A percentile compares a stretch with the other conserved stretches of the same genome.
phyloP scores from a whole-genome alignment of 2,888 invertebrate species.

The Corbicula japonica region DNA sequence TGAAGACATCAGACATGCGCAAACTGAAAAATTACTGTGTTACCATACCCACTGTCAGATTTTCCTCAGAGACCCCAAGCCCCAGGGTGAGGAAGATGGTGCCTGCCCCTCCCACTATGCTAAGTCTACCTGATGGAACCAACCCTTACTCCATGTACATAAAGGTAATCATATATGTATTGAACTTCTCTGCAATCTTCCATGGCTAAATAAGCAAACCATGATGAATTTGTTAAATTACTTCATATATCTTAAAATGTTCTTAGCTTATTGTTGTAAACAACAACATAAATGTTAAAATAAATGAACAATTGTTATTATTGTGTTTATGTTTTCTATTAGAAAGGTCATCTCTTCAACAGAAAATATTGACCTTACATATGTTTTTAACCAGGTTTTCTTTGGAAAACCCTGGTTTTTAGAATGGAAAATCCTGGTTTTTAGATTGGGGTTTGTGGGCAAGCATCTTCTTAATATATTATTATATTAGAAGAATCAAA shows the following conservation, averaged over 20 bases:
- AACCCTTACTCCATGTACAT: conserved; percentile 80
- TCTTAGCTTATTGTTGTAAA: no score
- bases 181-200: neutral
- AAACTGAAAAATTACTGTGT: conserved; percentile 79
- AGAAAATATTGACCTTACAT: no score
- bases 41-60: conserved; percentile 51
- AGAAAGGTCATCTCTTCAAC: no score
- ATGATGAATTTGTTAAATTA: neutral
- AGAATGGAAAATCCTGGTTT: no score
- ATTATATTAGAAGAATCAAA: no score
- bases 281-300: no score
- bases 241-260: neutral
- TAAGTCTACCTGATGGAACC: conserved; percentile 80
- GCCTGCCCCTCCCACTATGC: conserved; percentile 64
- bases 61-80: conserved; percentile 54
- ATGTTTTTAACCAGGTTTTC: no score
- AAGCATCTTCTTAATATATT: no score
- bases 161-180: conserved; percentile 66
- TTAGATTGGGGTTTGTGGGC: no score
- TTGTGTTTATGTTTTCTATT: no score
- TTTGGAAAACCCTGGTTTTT: no score
- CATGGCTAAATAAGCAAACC: neutral
- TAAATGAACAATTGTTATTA: no score
- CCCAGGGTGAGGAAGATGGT: conserved; percentile 65
- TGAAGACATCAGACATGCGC: conserved; percentile 67